Percentiles rank a stretch among this genome's conserved stretches.
These are phyloP conservation scores for Hyla sarda DNA, from an alignment of 2,113 vertebrate genomes.

Conservation along the genomic window DNA sequence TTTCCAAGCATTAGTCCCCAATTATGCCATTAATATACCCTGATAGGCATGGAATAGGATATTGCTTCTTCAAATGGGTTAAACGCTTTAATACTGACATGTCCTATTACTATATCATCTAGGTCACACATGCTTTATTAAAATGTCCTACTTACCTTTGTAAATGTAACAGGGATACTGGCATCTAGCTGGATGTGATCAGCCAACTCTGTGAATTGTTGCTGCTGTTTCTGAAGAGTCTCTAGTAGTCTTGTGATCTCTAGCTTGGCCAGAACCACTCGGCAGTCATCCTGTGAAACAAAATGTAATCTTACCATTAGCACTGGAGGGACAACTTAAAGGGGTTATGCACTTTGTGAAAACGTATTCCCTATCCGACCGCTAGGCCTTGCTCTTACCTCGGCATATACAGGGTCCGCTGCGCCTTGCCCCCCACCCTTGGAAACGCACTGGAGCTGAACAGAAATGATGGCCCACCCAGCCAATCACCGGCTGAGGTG, in stretches of 20 bases:
- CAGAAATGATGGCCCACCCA: no score
- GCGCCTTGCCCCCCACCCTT: no score
- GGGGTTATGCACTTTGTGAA: no score
- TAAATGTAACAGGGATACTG: slow-evolving; percentile 97
- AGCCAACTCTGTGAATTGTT: slow-evolving; percentile 95
- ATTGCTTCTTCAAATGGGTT: neutral
- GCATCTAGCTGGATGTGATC: slow-evolving; percentile 95
- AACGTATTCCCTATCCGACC: no score
- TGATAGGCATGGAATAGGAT: no score
- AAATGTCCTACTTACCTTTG: slow-evolving; percentile 80
- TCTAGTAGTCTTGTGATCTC: slow-evolving; percentile 94
- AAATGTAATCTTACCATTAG: neutral
- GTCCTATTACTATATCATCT: neutral
- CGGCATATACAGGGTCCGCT: no score
- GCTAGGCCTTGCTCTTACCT: no score
- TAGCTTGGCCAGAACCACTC: slow-evolving; percentile 94
- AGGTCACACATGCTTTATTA: no score
- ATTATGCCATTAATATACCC: no score
- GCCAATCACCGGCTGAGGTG: no score
- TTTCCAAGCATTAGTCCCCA: no score
- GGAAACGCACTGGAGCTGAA: no score
- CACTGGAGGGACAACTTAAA: neutral
- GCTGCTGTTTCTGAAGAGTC: slow-evolving; percentile 95
- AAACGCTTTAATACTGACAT: neutral
- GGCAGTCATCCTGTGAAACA: slow-evolving; percentile 88